Evolutionary conservation across 2,888 invertebrate genomes (phyloP).

Genomic region (Drosophila mimica): DNA sequence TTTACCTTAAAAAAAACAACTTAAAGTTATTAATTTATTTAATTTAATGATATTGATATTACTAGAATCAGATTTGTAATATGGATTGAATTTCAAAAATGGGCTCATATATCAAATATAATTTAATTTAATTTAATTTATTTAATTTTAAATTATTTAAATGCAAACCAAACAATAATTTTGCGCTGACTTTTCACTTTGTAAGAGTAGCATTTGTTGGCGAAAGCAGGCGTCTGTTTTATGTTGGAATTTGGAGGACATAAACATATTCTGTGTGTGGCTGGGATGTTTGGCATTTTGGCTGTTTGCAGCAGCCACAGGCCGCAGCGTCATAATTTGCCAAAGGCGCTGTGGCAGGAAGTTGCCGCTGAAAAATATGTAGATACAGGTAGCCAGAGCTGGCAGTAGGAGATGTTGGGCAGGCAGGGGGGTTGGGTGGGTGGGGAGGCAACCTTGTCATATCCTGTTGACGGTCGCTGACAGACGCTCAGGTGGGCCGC

Average conservation of each 20-base stretch:
- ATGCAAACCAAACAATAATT: neutral
- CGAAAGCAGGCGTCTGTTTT: slow-evolving; percentile 41
- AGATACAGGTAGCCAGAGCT: slow-evolving; percentile 42
- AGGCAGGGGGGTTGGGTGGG: neutral
- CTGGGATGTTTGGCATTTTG: slow-evolving; percentile 53
- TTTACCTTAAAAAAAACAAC: too few species aligned
- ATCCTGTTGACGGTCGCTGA: slow-evolving; percentile 72
- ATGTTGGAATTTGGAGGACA: slow-evolving; percentile 45
- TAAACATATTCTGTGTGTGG: slow-evolving; percentile 31
- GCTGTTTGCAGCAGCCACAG: slow-evolving; percentile 38
- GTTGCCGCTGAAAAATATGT: slow-evolving; percentile 54
- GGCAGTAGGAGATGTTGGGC: neutral
- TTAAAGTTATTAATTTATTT: neutral
- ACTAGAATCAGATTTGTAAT: neutral
- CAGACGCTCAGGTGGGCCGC: slow-evolving; percentile 54
- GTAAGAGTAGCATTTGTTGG: slow-evolving; percentile 12
- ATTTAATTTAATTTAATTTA: neutral
- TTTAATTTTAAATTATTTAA: neutral
- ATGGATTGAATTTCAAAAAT: neutral
- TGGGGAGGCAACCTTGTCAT: slow-evolving; percentile 59
- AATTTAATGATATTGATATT: neutral
- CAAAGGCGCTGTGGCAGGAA: slow-evolving; percentile 61
- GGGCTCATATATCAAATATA: neutral
- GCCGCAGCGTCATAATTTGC: slow-evolving; percentile 69
- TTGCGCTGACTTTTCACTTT: neutral